Evolutionary conservation across 23 tunicate genomes (phyloP), one percentile per base, ranked within the genome.

Genomic region (Styela clava): DNA sequence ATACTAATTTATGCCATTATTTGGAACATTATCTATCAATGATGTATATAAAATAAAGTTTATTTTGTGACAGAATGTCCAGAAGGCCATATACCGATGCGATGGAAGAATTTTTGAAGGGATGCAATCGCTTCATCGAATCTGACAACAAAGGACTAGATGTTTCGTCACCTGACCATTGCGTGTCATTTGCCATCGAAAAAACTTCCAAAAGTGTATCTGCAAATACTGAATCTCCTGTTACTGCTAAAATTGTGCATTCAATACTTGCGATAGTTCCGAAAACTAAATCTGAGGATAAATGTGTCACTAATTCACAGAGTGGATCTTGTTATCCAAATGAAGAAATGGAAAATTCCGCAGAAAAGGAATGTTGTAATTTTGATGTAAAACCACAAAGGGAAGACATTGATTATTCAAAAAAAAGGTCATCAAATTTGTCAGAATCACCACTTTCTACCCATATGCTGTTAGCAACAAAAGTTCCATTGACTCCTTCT

Each of bases 91-190:
- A n/a, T n/a, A n/a, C n/a, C n/a, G n/a, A n/a, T n/a, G n/a, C n/a
- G n/a, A 67, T 67, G 71, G 21, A 19, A 29, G 71, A 67, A 1
- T 67, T 1, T 67, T 18, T 67, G 0, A 22, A 67, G 24, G 71
- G 71, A 25, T 67, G 71, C 22, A 27, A 67, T 25, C 21, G 31
- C 19, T 67, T 67, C 22, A 18, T 67, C 24, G 0, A 1, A 16
- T 18, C 0, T 67, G 71, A 67, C 16, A 27, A 18, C 30, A 67
- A 67, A 29, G 78, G 79, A 29, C 9, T 88, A 31, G 88, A 88
- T 84, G 87, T 83, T 61, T 82, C 94, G 25, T 88, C 94, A 20
- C 94, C 94, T 0, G 94, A 83, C 68, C 82, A 88, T 37, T 88
- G 94, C 34, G 70, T 69, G 51, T 63, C 69, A 25, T 74, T 79